A percentile compares a stretch with the other conserved stretches of the same genome.
phyloP scores from a whole-genome alignment of 1,140 invertebrate species.

The Cydia amplana region DNA sequence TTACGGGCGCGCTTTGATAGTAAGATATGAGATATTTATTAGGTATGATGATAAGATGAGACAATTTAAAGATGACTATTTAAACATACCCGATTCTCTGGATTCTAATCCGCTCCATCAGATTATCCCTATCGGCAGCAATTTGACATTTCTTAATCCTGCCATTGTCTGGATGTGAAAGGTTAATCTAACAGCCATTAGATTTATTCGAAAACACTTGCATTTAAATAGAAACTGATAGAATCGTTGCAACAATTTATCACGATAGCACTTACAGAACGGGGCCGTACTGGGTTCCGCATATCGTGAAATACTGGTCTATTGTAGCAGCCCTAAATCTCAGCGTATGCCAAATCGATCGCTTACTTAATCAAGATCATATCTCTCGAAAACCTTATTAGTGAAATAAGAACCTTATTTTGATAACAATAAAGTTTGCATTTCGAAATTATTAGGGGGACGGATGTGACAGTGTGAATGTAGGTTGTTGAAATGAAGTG shows the following conservation, averaged over 20 bases:
- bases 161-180: conserved; percentile 28
- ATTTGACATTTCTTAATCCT: background rate
- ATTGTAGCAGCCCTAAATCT: conserved; percentile 29
- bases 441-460: background rate
- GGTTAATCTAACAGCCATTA: conserved; percentile 30
- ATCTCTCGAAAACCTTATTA: background rate
- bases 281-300: conserved; percentile 26
- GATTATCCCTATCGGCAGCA: background rate
- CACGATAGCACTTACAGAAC: conserved; percentile 31
- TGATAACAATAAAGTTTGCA: background rate
- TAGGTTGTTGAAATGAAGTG: conserved; percentile 6
- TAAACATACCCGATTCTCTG: too few relatives aligned
- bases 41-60: too few relatives aligned
- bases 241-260: conserved; percentile 31
- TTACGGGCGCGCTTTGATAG: too few relatives aligned
- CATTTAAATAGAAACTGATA: conserved; percentile 13
- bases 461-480: background rate
- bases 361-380: conserved; percentile 7
- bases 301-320: conserved; percentile 29
- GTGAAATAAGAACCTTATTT: background rate
- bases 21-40: too few relatives aligned
- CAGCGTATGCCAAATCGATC: conserved; percentile 24
- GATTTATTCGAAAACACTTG: conserved; percentile 14
- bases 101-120: too few relatives aligned
- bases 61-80: too few relatives aligned